These are phyloP conservation scores for Dendrolimus kikuchii DNA, from an alignment of 1,140 invertebrate species.

Conservation along the genomic window DNA sequence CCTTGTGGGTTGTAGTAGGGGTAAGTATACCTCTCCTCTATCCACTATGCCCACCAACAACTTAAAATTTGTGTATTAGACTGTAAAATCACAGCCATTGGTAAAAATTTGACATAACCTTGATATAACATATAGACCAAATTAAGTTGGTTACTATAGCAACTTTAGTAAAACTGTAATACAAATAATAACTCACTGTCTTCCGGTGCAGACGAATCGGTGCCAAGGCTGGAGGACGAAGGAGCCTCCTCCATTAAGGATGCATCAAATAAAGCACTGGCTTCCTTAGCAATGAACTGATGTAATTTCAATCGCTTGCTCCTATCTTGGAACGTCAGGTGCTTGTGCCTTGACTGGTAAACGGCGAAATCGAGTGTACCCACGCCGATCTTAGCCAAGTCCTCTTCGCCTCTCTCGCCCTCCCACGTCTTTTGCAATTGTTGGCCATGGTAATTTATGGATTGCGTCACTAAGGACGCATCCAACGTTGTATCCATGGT, in stretches of 20 bases:
- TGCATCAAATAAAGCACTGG: constrained; percentile 77
- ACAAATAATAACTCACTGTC: constrained; percentile 49
- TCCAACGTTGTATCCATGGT: constrained; percentile 74
- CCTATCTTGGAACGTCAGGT: constrained; percentile 84
- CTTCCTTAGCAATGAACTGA: constrained; percentile 87
- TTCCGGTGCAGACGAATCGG: constrained; percentile 55
- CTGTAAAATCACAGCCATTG: too few species aligned
- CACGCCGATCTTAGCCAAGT: constrained; percentile 78
- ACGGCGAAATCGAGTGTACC: constrained; percentile 81
- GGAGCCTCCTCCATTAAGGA: constrained; percentile 71
- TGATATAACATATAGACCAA: too few species aligned
- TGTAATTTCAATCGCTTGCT: constrained; percentile 87
- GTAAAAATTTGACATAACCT: too few species aligned
- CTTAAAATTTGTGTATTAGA: too few species aligned
- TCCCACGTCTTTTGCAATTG: constrained; percentile 90
- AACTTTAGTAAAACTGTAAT: too few species aligned
- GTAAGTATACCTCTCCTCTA: too few species aligned
- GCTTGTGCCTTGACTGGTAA: constrained; percentile 84
- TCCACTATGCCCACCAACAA: too few species aligned
- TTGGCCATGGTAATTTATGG: constrained; percentile 88
- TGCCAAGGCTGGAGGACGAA: constrained; percentile 55
- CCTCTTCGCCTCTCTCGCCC: constrained; percentile 82
- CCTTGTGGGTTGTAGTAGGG: too few species aligned
- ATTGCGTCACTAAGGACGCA: constrained; percentile 78
- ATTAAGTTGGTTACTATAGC: too few species aligned